These are phyloP conservation scores for Henricia sp. DNA, from an alignment of 53 echinoderm and acorn worm genomes.

Conservation along the genomic window DNA sequence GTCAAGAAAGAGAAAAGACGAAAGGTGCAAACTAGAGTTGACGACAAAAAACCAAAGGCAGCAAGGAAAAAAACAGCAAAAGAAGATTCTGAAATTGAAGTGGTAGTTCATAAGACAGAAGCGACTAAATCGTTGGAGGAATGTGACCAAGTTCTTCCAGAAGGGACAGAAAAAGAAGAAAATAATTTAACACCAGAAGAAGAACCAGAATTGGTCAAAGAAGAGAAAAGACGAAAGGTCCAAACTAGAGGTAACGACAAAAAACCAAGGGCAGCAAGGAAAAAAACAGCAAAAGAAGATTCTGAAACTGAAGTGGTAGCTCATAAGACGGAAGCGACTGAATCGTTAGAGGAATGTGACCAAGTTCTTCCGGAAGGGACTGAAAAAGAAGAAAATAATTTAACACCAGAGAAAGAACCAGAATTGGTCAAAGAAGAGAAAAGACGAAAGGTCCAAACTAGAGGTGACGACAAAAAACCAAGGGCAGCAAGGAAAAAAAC, in stretches of 20 bases:
- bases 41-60: too few relatives aligned
- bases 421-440: conserved; percentile 6
- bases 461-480: too few relatives aligned
- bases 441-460: background rate
- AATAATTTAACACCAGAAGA: background rate
- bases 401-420: background rate
- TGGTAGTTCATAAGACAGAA: too few relatives aligned
- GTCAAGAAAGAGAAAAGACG: too few relatives aligned
- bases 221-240: background rate
- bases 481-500: too few relatives aligned
- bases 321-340: background rate
- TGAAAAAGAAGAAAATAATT: background rate
- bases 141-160: too few relatives aligned
- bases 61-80: too few relatives aligned
- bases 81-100: too few relatives aligned
- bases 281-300: background rate
- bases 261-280: background rate
- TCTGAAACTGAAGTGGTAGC: background rate
- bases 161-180: background rate
- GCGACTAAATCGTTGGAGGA: too few relatives aligned
- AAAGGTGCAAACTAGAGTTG: too few relatives aligned
- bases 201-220: background rate
- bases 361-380: background rate
- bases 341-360: background rate
- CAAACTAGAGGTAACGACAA: background rate